A percentile compares a stretch with the other conserved stretches of the same genome.
phyloP scores from a whole-genome alignment of 2,113 vertebrate genomes.

The Hemichromis elongatus region DNA sequence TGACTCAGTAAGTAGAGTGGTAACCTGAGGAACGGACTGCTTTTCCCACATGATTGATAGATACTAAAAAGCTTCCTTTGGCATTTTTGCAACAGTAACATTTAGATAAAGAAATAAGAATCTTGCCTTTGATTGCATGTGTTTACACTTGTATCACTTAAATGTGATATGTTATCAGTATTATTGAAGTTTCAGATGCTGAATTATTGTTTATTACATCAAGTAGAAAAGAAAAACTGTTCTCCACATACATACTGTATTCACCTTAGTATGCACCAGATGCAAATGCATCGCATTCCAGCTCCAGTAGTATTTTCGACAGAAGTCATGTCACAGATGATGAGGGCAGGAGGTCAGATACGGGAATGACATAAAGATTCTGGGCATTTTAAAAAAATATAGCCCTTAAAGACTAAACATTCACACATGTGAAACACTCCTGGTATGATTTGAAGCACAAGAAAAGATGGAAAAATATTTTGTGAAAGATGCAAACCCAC shows the following conservation, averaged over 20 bases:
- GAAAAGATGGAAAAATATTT: not conserved
- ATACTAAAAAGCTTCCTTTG: not conserved
- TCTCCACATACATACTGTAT: not conserved
- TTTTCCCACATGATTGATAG: not conserved
- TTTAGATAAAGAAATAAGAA: not conserved
- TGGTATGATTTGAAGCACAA: not conserved
- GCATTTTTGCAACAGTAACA: not conserved
- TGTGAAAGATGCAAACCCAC: not conserved
- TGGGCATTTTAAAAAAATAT: not conserved
- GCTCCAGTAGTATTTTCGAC: not conserved
- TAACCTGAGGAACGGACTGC: not conserved
- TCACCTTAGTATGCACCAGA: not conserved
- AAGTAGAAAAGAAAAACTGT: not conserved
- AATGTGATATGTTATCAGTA: not conserved
- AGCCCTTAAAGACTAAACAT: not conserved
- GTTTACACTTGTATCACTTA: not conserved
- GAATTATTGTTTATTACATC: not conserved
- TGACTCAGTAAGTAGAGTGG: not conserved
- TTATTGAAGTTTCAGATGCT: not conserved
- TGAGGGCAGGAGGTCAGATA: not conserved
- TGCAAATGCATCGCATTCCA: not conserved
- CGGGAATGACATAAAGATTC: not conserved
- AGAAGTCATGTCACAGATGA: not conserved
- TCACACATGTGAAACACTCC: not conserved
- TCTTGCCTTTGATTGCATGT: not conserved